phyloP scores from a whole-genome alignment of 2,888 invertebrate species.

The Calliopum simillimum region DNA sequence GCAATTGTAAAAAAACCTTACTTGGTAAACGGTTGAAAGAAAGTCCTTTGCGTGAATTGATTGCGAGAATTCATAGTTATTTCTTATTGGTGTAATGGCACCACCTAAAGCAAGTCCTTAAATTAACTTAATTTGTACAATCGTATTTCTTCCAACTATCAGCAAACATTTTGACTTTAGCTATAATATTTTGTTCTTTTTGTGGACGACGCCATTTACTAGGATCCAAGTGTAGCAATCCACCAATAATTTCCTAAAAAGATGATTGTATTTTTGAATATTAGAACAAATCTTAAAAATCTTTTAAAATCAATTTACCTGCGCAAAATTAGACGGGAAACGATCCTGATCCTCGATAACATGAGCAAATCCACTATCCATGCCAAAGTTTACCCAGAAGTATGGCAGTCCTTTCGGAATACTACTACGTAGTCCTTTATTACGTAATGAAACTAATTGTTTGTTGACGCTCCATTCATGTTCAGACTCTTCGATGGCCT shows the following conservation, averaged over 20 bases:
- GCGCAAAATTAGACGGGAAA: constrained; percentile 91
- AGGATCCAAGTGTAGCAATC: constrained; percentile 91
- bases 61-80: too few relatives aligned
- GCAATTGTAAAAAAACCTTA: too few relatives aligned
- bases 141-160: constrained; percentile 79
- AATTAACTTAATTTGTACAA: constrained; percentile 60
- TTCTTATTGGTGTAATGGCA: too few relatives aligned
- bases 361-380: constrained; percentile 93
- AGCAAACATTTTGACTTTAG: constrained; percentile 79
- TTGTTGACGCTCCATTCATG: constrained; percentile 96
- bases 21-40: too few relatives aligned
- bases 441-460: constrained; percentile 81
- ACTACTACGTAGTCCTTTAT: constrained; percentile 80
- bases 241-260: constrained; percentile 88
- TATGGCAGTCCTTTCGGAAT: constrained; percentile 96
- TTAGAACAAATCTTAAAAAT: background rate
- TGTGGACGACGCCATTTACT: constrained; percentile 86
- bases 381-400: constrained; percentile 93
- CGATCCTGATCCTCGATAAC: constrained; percentile 92
- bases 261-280: background rate
- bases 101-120: too few relatives aligned
- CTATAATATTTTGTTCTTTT: constrained; percentile 69
- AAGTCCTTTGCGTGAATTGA: too few relatives aligned
- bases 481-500: constrained; percentile 95
- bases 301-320: constrained; percentile 70